These are phyloP conservation scores for Rhagophthalmus giganteus DNA, from an alignment of 2,888 invertebrate species.

Conservation along the genomic window DNA sequence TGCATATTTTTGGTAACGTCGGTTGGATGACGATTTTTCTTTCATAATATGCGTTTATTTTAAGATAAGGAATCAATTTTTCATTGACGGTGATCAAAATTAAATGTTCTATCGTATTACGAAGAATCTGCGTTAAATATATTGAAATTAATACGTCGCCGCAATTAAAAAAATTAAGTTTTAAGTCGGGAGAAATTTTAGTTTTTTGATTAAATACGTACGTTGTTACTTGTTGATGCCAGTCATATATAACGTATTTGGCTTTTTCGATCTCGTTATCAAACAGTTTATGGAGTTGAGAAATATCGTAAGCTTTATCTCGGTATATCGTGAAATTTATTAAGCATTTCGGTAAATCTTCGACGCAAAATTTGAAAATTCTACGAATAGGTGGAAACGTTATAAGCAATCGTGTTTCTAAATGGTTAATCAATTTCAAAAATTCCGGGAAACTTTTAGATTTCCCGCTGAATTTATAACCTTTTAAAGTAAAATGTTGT, in stretches of 20 bases:
- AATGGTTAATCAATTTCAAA: conserved; percentile 60
- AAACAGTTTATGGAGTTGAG: conserved; percentile 40
- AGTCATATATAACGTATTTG: conserved; percentile 37
- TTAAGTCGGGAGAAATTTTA: conserved; percentile 3
- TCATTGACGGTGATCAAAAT: conserved; percentile 60
- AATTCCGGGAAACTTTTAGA: conserved; percentile 64
- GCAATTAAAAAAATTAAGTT: conserved; percentile 12
- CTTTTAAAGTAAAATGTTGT: conserved; percentile 56
- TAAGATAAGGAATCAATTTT: conserved; percentile 64
- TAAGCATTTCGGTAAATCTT: conserved; percentile 59
- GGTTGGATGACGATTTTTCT: conserved; percentile 65
- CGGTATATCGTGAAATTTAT: conserved; percentile 54
- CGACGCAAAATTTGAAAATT: conserved; percentile 59
- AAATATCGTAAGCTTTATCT: conserved; percentile 39
- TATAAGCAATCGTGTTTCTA: conserved; percentile 63
- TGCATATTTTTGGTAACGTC: conserved; percentile 60
- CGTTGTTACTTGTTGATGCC: conserved; percentile 35
- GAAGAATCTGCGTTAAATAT: conserved; percentile 69
- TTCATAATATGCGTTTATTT: conserved; percentile 61
- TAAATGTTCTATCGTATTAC: conserved; percentile 67
- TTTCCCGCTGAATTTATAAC: conserved; percentile 65
- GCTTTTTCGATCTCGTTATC: conserved; percentile 38
- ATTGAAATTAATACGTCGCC: conserved; percentile 58
- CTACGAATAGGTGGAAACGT: conserved; percentile 66
- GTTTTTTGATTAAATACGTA: conserved; percentile 14